Evolutionary conservation across 2,797 vertebrate genomes (phyloP).

Genomic region (Podarcis lilfordi): DNA sequence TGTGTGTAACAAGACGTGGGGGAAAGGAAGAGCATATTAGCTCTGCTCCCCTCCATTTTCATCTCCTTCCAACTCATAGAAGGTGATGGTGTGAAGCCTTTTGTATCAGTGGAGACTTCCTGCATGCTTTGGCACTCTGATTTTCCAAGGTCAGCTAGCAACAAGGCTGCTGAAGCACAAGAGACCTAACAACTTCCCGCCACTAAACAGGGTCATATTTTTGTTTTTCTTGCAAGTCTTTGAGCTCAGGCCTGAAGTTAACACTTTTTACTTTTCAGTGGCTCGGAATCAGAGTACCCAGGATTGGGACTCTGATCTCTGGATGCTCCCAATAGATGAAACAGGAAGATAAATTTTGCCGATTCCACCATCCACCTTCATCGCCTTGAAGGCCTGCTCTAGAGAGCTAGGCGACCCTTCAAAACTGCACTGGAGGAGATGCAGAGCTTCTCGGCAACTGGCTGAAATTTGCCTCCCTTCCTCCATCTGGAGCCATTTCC

Average conservation of each 20-base stretch:
- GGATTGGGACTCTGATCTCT: background rate
- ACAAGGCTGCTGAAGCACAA: constrained; percentile 1
- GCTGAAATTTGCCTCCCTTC: background rate
- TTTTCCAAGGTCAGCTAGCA: background rate
- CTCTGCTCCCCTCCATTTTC: no score
- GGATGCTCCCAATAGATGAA: background rate
- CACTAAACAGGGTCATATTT: constrained; percentile 61
- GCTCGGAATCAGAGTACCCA: background rate
- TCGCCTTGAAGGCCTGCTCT: background rate
- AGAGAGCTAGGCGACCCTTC: background rate
- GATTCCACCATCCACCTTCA: background rate
- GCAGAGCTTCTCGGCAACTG: background rate
- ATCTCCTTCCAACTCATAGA: no score
- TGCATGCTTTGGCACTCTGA: no score
- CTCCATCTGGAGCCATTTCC: background rate
- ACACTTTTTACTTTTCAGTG: constrained; percentile 11
- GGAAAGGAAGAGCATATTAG: no score
- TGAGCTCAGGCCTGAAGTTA: constrained; percentile 46
- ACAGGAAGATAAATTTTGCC: background rate
- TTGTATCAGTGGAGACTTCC: no score
- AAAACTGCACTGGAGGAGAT: no score
- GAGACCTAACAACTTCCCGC: constrained; percentile 60
- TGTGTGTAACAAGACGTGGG: no score
- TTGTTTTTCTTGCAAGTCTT: constrained; percentile 60
- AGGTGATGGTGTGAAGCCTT: no score